Evolutionary conservation across 2,888 invertebrate genomes (phyloP).

Genomic region (Andrena bicolor): DNA sequence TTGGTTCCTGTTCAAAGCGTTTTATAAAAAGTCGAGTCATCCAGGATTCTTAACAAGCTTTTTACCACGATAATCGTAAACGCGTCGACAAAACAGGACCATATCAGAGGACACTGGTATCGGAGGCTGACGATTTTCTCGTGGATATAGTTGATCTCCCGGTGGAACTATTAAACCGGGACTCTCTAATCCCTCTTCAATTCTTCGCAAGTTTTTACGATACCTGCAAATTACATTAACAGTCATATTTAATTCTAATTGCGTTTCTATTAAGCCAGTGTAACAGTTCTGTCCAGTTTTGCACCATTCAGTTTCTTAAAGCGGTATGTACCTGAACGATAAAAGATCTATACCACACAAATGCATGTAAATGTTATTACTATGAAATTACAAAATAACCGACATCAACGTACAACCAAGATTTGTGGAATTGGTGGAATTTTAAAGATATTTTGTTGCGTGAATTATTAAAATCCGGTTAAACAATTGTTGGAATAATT

Average conservation of each 20-base stretch:
- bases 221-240: conserved; percentile 87
- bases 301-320: too few species aligned
- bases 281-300: too few species aligned
- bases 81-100: conserved; percentile 97
- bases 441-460: too few species aligned
- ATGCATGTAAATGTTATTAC: too few species aligned
- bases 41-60: conserved; percentile 84
- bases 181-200: conserved; percentile 91
- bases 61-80: conserved; percentile 97
- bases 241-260: neutral
- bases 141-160: conserved; percentile 87
- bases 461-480: too few species aligned
- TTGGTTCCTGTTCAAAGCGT: conserved; percentile 77
- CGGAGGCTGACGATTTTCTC: conserved; percentile 88
- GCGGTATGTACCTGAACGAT: too few species aligned
- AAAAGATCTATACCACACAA: too few species aligned
- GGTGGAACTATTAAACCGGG: conserved; percentile 92
- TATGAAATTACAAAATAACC: too few species aligned
- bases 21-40: conserved; percentile 83
- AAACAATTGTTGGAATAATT: too few species aligned
- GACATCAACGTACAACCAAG: too few species aligned
- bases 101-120: conserved; percentile 91
- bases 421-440: too few species aligned
- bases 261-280: neutral
- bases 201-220: conserved; percentile 92